Conservation (phyloP, 2,797 vertebrate species). For the Botia almorhae region DNA sequence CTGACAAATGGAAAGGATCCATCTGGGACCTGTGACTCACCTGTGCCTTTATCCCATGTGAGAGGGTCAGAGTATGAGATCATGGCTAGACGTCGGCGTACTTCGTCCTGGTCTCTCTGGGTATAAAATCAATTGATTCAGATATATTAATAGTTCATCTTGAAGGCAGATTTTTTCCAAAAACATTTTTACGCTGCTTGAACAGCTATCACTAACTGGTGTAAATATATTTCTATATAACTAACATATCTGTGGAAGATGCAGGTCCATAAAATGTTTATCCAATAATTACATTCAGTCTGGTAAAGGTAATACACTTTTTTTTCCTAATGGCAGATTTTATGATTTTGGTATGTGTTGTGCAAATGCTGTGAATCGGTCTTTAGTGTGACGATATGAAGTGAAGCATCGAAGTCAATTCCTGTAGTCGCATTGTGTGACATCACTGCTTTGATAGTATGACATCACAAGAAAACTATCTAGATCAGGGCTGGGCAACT, state of each 20-base stretch:
- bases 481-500: no score
- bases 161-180: background rate
- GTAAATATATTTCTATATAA: no score
- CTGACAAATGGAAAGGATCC: background rate
- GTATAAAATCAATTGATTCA: background rate
- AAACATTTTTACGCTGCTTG: no score
- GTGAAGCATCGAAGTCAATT: background rate
- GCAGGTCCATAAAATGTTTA: no score
- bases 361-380: background rate
- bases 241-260: no score
- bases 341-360: background rate
- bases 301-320: no score
- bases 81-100: constrained; percentile 84
- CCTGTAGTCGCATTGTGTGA: background rate
- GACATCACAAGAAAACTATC: no score
- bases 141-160: background rate
- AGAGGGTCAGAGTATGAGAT: constrained; percentile 84
- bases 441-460: background rate
- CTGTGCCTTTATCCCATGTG: constrained; percentile 72
- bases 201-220: no score
- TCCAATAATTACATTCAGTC: no score
- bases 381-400: background rate
- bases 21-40: constrained; percentile 56
- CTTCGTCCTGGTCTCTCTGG: constrained; percentile 87
- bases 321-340: background rate